Evolutionary conservation across 2,888 invertebrate species (phyloP), one percentile per base, ranked within the genome.

Genomic region (Drosophila flavopinicola): DNA sequence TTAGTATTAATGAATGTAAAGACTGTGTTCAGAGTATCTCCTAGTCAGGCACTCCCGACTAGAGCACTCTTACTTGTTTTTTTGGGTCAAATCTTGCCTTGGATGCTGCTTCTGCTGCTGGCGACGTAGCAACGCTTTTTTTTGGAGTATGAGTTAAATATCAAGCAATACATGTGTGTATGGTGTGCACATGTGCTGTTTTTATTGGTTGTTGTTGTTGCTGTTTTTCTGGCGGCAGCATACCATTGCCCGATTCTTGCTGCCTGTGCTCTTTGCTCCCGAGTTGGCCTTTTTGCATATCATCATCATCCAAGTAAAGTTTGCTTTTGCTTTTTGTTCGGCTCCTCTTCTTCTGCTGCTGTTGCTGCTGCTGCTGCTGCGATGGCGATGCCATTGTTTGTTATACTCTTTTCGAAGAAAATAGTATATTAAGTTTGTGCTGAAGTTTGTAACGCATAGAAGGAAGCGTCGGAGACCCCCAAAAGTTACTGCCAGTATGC

Each of bases 111-210:
- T 64, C 41, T 75, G 84, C 42, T 79, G 79, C 85, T 85, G 83
- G 78, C 82, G 84, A 74, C 51, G 84, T 66, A 68, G 60, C 64
- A 76, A 57, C 54, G 73, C 70, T 67, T 70, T 78, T 60, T 77
- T 80, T 72, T 75, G 53, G 83, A 85, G 76, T 61, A 78, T 73
- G 76, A 80, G 83, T 82, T 78, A 82, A 85, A 80, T 80, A 80
- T 80, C 83, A 75, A 57, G 70, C 66, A 66, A 60, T 61, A 47
- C 42, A 38, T 68, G 58, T 44, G 35, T 33, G 41, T 29, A 9
- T 24, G 15, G 39, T 54, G 45, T 11, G 48, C 73, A 70, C 66
- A 66, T 72, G 66, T 65, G 61, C 30, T 49, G 41, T 29, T 39
- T 33, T 38, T 51, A n/a, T n/a, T n/a, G n/a, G 63, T 56, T 65